phyloP scores from a whole-genome alignment of 1,140 invertebrate species.

The Drosophila funebris region DNA sequence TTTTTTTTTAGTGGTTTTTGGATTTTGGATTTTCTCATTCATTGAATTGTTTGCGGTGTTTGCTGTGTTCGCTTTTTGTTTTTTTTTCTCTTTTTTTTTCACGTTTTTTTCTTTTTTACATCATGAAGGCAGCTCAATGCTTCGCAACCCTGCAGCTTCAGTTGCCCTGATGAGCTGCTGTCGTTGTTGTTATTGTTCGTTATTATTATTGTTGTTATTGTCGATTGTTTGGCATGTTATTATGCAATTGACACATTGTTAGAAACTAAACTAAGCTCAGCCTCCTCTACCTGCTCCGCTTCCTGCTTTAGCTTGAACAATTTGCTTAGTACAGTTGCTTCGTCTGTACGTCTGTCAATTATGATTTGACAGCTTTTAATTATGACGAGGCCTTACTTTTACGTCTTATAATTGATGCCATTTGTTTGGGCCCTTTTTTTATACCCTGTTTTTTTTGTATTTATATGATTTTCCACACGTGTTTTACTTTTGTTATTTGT shows the following conservation, averaged over 20 bases:
- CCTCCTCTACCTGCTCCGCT: not conserved
- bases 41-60: conserved; percentile 24
- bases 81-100: not conserved
- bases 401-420: conserved; percentile 71
- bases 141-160: conserved; percentile 1
- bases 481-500: conserved; percentile 23
- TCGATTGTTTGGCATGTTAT: conserved; percentile 39
- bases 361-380: conserved; percentile 78
- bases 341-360: conserved; percentile 52
- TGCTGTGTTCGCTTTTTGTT: conserved; percentile 15
- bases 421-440: conserved; percentile 22
- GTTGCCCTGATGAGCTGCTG: conserved; percentile 27
- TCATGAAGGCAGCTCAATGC: not conserved
- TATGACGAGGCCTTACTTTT: conserved; percentile 51
- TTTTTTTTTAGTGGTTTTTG: not conserved
- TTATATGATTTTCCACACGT: too few species aligned
- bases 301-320: not conserved
- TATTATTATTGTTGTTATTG: not conserved
- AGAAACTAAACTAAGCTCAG: conserved; percentile 31
- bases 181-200: conserved; percentile 10
- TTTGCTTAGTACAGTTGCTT: conserved; percentile 11
- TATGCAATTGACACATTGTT: conserved; percentile 79
- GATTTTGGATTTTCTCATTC: conserved; percentile 44
- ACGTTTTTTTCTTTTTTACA: not conserved
- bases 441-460: conserved; percentile 3